Conservation (phyloP, 2,797 vertebrate species). For the Danio kyathit region DNA sequence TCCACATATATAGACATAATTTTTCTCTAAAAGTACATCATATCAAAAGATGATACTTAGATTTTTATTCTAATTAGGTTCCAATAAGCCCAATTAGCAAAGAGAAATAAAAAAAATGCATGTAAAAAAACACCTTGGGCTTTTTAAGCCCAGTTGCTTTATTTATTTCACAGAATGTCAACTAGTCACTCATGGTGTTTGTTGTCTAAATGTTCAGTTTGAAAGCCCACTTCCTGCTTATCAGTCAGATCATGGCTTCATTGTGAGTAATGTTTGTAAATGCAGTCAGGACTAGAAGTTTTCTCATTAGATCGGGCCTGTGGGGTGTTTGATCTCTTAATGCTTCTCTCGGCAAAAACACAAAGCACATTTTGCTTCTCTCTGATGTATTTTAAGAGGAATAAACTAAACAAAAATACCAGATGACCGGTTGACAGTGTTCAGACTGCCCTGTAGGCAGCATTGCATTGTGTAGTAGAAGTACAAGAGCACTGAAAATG, state of each 20-base stretch:
- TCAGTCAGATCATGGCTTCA: conserved; percentile 28
- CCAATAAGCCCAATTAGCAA: too few species aligned
- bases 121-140: too few species aligned
- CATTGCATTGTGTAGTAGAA: background rate
- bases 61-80: too few species aligned
- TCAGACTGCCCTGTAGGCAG: background rate
- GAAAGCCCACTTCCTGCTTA: conserved; percentile 16
- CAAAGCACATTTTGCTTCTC: conserved; percentile 13
- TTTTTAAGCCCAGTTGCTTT: too few species aligned
- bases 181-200: conserved; percentile 34
- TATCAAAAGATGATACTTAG: too few species aligned
- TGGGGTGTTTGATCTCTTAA: conserved; percentile 50
- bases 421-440: background rate
- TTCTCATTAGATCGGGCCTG: conserved; percentile 57
- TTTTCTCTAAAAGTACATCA: too few species aligned
- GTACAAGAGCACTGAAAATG: too few species aligned
- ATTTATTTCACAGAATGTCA: conserved; percentile 7
- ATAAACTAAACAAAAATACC: background rate
- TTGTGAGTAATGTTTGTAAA: conserved; percentile 34
- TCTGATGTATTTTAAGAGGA: conserved; percentile 20
- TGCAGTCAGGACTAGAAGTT: conserved; percentile 37
- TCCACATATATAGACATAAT: too few species aligned
- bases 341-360: conserved; percentile 27
- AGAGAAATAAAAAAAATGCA: too few species aligned
- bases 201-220: conserved; percentile 37